Conservation (phyloP, 2,113 vertebrate genomes). For the Antechinus flavipes region DNA sequence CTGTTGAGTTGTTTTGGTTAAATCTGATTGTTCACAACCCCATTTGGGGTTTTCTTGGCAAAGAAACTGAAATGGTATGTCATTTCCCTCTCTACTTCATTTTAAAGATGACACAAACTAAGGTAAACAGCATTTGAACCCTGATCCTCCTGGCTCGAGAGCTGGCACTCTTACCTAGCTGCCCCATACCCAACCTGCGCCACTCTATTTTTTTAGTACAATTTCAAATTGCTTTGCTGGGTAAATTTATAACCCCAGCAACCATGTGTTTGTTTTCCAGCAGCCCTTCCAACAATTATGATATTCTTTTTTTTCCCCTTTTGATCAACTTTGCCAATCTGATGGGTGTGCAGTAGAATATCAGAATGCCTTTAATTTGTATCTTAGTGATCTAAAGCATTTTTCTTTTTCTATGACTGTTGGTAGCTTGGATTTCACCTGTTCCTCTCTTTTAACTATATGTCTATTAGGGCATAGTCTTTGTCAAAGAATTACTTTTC, state of each 20-base stretch:
- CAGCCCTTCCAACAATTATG: not conserved
- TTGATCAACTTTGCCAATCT: not conserved
- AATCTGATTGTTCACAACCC: not conserved
- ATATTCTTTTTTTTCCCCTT: not conserved
- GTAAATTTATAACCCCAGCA: not conserved
- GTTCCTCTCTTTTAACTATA: not conserved
- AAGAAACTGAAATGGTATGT: not conserved
- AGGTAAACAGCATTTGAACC: not conserved
- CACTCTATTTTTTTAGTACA: not conserved
- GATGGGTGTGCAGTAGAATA: not conserved
- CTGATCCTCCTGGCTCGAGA: not conserved
- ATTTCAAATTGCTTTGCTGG: not conserved
- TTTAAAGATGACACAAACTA: not conserved
- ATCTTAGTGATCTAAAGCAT: not conserved
- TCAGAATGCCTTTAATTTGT: not conserved
- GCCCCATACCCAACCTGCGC: not conserved
- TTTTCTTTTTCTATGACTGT: not conserved
- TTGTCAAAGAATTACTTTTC: slow-evolving; percentile 26
- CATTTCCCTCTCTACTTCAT: not conserved
- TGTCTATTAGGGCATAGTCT: not conserved
- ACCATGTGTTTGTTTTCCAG: not conserved
- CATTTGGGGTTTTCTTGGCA: not conserved
- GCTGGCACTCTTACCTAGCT: not conserved
- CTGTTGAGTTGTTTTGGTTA: too few relatives aligned
- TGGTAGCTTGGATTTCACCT: not conserved